Evolutionary conservation across 2,888 invertebrate genomes (phyloP), one percentile per base, ranked within the genome.

Genomic region (Lumbricus terrestris): DNA sequence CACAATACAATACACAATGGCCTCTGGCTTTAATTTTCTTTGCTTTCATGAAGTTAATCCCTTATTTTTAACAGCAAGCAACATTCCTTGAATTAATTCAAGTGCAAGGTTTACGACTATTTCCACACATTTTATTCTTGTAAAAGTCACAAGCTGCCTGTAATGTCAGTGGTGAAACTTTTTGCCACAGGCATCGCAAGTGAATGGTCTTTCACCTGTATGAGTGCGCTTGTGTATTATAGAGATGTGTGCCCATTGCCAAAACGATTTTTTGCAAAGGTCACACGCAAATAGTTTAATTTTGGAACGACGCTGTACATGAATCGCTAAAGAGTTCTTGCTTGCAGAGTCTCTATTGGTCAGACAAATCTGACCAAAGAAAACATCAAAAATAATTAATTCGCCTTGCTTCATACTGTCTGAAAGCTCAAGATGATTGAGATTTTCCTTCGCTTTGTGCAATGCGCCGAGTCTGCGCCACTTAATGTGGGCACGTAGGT

Each of bases 401-500:
- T 88, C 40, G 6, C 23, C 35, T 18, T 37, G 34, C 16, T 34
- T 35, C 33, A 37, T 15, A 8, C 37, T 33, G 33, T 88, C 42
- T 29, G 85, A 33, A 34, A 85, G 85, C 20, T 35, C 35, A 23
- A 23, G 20, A 1, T 15, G 85, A 35, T 8, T 29, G n/a, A 85
- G 34, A 35, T 37, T 23, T 35, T 34, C 34, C 18, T 37, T 23
- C 85, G 23, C 11, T 18, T 85, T 16, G 20, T 35, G 85, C 37
- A 85, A 23, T 8, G 37, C 34, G 20, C 85, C 85, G 0, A 35
- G 85, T 35, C 16, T 85, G 85, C 35, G 85, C 15, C 42, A n/a
- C 34, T 42, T n/a, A 54, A 88, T 85, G 47, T 90, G 90, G 38
- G 85, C 47, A n/a, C 90, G 82, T 33, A 90, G 47, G 37, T 40